These are phyloP conservation scores for Rhodophaea formosa DNA, from an alignment of 2,888 invertebrate genomes.

Conservation along the genomic window DNA sequence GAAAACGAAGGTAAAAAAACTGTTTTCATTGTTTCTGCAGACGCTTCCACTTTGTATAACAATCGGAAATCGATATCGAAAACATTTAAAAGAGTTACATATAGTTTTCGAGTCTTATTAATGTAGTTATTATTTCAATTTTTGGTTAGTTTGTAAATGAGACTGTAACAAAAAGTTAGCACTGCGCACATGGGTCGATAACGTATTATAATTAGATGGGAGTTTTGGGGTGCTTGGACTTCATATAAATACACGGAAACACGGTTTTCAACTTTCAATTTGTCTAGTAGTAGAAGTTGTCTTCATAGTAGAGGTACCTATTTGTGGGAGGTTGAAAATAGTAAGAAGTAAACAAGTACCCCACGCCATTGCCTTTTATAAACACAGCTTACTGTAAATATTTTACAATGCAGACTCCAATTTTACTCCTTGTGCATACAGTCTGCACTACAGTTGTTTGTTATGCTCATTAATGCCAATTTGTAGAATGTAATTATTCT, in stretches of 20 bases:
- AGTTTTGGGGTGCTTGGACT: constrained; percentile 22
- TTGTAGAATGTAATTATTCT: too few relatives aligned
- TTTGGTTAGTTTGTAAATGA: constrained; percentile 10
- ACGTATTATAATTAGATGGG: constrained; percentile 20
- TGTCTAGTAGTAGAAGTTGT: neutral
- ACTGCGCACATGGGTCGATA: constrained; percentile 59
- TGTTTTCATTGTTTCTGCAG: constrained; percentile 65
- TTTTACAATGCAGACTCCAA: neutral
- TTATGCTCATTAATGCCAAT: too few relatives aligned
- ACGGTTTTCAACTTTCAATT: neutral
- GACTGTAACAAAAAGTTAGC: constrained; percentile 14
- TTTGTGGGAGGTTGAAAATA: constrained; percentile 18
- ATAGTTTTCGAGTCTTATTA: neutral
- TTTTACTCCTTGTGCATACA: neutral
- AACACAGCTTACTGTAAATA: neutral
- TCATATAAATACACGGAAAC: neutral
- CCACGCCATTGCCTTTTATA: constrained; percentile 15
- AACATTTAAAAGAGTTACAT: neutral
- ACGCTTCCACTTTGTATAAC: constrained; percentile 45
- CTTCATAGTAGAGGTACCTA: neutral
- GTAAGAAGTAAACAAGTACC: constrained; percentile 25
- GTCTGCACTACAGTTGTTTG: neutral
- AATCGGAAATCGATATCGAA: constrained; percentile 50
- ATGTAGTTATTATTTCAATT: neutral
- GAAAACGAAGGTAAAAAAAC: constrained; percentile 80